A percentile compares a stretch with the other conserved stretches of the same genome.
Evolutionary conservation across 2,797 vertebrate species (phyloP).

Genomic region (Leontocebus nigricollis): DNA sequence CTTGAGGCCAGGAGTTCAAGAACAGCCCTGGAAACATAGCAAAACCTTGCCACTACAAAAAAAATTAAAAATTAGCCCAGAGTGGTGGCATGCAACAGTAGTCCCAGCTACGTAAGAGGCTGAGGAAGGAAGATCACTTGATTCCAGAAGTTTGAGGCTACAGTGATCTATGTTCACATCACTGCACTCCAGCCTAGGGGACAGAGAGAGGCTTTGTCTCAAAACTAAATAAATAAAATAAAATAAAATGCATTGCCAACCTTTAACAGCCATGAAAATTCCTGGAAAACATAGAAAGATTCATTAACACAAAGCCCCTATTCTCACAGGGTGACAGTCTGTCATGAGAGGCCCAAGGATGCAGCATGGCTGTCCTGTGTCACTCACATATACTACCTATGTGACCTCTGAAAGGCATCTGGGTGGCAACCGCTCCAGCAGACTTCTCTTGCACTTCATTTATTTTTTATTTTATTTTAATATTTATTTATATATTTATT

Average conservation of each 20-base stretch:
- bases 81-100: background rate
- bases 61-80: background rate
- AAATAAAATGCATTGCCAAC: background rate
- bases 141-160: background rate
- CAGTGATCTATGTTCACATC: background rate
- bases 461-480: no score
- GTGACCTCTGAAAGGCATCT: background rate
- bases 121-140: background rate
- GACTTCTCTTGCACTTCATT: background rate
- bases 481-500: no score
- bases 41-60: background rate
- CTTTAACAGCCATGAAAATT: background rate
- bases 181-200: background rate
- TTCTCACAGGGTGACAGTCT: background rate
- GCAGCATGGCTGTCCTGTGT: background rate
- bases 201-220: background rate
- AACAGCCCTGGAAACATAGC: background rate
- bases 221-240: background rate
- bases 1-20: background rate
- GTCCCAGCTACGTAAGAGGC: background rate
- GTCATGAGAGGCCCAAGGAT: accelerated
- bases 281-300: background rate
- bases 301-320: background rate
- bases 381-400: background rate
- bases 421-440: background rate